Conservation (phyloP, 2,113 vertebrate species). For the Chelonoidis abingdonii region DNA sequence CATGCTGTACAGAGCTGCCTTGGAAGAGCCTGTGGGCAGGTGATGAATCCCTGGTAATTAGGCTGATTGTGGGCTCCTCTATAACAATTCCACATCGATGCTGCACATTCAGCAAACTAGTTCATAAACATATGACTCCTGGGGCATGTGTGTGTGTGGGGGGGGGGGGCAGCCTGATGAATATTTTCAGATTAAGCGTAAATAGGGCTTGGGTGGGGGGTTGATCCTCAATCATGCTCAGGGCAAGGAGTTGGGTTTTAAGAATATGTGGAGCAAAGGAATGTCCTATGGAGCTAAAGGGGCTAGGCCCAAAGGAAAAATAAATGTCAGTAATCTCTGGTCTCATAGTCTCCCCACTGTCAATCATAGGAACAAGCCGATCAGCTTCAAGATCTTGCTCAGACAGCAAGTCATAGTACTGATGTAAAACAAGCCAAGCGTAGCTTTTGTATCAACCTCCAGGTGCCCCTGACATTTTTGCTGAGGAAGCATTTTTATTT, state of each 20-base stretch:
- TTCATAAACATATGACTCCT: constrained; percentile 57
- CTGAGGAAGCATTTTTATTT: not conserved
- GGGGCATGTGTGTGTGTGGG: fast-evolving
- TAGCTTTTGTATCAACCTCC: not conserved
- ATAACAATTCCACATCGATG: constrained; percentile 51
- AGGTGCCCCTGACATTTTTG: not conserved
- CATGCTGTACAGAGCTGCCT: not conserved
- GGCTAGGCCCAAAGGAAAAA: not conserved
- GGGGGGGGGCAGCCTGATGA: not conserved
- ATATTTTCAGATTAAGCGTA: constrained; percentile 27
- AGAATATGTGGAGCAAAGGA: not conserved
- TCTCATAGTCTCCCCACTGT: not conserved
- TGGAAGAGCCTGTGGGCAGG: constrained; percentile 28
- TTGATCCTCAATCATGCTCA: not conserved
- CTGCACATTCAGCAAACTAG: constrained; percentile 53
- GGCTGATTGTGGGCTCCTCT: constrained; percentile 40
- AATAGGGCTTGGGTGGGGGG: not conserved
- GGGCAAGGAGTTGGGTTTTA: not conserved
- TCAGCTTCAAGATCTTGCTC: not conserved
- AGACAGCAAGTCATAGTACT: not conserved
- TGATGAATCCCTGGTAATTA: constrained; percentile 61
- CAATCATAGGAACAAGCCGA: not conserved
- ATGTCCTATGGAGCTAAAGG: not conserved
- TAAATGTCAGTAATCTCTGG: not conserved
- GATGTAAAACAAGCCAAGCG: not conserved